Percentiles rank a stretch among this genome's conserved stretches.
Evolutionary conservation across 2,797 vertebrate species (phyloP).

Genomic region (Bovichtus diacanthus): DNA sequence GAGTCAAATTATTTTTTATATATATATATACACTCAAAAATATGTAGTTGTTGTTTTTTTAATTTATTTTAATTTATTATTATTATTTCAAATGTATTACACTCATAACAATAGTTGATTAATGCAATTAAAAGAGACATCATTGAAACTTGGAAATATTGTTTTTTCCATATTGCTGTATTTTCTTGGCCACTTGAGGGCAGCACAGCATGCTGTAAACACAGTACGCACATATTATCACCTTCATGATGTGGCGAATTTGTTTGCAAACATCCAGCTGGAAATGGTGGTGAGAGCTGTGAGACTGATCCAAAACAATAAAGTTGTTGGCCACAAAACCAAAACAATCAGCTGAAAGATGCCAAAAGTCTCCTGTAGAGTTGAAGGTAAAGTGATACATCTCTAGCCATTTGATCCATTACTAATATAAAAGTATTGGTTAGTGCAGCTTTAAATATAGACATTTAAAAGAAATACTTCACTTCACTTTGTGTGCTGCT

Average conservation of each 20-base stretch:
- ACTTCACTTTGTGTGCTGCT: conserved; percentile 1
- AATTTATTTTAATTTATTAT: no score
- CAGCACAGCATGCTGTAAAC: not conserved
- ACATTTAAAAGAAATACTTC: not conserved
- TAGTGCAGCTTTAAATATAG: not conserved
- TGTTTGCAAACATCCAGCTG: not conserved
- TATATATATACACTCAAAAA: no score
- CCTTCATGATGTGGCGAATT: not conserved
- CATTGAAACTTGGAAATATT: no score
- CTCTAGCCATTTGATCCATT: no score
- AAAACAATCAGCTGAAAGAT: not conserved
- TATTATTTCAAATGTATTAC: no score
- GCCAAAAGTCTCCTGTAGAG: not conserved
- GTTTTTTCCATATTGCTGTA: not conserved
- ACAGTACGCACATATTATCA: not conserved
- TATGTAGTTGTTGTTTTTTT: no score
- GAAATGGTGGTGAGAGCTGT: not conserved
- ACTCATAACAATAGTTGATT: no score
- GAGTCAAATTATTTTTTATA: no score
- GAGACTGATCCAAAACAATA: not conserved
- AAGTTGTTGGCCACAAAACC: not conserved
- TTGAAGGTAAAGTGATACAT: not conserved
- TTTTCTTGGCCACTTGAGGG: not conserved
- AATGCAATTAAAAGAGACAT: no score
- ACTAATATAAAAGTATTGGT: not conserved